Evolutionary conservation across 2,888 invertebrate genomes (phyloP).

Genomic region (Aphrophora alni): DNA sequence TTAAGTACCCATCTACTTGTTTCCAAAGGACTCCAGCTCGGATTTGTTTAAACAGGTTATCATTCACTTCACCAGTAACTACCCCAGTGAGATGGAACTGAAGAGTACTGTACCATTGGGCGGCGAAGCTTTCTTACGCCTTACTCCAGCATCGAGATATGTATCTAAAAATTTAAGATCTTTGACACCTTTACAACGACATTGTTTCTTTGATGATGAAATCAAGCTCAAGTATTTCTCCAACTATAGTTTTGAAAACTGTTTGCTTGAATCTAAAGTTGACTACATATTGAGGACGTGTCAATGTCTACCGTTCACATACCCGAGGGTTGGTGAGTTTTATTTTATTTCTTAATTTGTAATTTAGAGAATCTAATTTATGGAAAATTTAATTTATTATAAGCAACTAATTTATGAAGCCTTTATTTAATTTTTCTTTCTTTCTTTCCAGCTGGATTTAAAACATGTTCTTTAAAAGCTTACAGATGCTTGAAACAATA

Average conservation of each 20-base stretch:
- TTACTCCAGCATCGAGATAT: conserved; percentile 7
- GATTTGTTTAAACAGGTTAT: background rate
- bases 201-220: conserved; percentile 21
- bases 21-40: too few species aligned
- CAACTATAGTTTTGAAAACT: conserved; percentile 26
- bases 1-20: too few species aligned
- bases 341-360: background rate
- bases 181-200: background rate
- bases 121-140: conserved; percentile 15
- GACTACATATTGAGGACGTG: conserved; percentile 7
- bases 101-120: background rate
- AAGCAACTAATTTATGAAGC: too few species aligned
- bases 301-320: conserved; percentile 20
- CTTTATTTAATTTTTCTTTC: too few species aligned
- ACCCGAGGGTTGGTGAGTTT: conserved; percentile 17
- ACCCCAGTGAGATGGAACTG: conserved; percentile 12
- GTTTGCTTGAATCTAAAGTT: conserved; percentile 14
- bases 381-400: background rate
- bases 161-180: conserved; percentile 2
- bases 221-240: conserved; percentile 22
- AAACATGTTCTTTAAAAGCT: conserved; percentile 6
- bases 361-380: background rate
- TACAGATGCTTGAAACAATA: conserved; percentile 16
- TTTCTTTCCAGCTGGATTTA: background rate
- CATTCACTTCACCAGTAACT: conserved; percentile 14